A percentile compares a stretch with the other conserved stretches of the same genome.
Conservation (phyloP, 2,888 invertebrate species). For the Lasioglossum pauxillum region DNA sequence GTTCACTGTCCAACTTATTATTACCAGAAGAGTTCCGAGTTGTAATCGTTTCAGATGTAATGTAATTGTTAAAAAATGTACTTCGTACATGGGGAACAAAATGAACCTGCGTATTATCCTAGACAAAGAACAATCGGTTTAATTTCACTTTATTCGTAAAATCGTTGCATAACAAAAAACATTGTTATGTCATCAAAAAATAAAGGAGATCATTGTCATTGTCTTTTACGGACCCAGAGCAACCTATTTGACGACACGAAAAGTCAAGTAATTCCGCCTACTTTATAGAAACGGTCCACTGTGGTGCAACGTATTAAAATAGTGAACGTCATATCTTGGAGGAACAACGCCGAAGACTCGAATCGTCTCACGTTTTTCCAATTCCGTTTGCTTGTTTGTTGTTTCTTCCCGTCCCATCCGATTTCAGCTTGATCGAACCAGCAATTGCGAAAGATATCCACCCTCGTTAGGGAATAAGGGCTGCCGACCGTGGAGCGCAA, state of each 20-base stretch:
- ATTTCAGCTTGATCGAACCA: constrained; percentile 29
- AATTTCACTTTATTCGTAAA: too few relatives aligned
- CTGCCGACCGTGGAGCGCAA: constrained; percentile 37
- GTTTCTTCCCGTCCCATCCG: neutral
- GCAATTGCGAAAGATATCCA: constrained; percentile 42
- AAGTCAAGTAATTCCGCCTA: too few relatives aligned
- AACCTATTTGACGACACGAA: too few relatives aligned
- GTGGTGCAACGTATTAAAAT: neutral
- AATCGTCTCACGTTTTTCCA: neutral
- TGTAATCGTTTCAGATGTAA: too few relatives aligned
- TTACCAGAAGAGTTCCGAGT: neutral
- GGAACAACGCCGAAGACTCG: neutral
- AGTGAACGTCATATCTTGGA: neutral
- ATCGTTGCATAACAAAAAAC: too few relatives aligned
- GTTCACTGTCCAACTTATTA: neutral
- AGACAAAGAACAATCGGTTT: too few relatives aligned
- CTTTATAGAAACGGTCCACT: neutral
- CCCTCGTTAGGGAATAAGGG: constrained; percentile 50
- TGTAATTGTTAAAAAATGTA: too few relatives aligned
- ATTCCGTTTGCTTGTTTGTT: neutral
- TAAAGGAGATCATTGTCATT: too few relatives aligned
- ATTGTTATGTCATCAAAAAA: too few relatives aligned
- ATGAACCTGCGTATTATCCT: too few relatives aligned
- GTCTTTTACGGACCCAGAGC: too few relatives aligned
- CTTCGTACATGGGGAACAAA: too few relatives aligned